Base-by-base conservation (phyloP, 2,113 vertebrate genomes). In the Nyctibius bracteatus region DNA sequence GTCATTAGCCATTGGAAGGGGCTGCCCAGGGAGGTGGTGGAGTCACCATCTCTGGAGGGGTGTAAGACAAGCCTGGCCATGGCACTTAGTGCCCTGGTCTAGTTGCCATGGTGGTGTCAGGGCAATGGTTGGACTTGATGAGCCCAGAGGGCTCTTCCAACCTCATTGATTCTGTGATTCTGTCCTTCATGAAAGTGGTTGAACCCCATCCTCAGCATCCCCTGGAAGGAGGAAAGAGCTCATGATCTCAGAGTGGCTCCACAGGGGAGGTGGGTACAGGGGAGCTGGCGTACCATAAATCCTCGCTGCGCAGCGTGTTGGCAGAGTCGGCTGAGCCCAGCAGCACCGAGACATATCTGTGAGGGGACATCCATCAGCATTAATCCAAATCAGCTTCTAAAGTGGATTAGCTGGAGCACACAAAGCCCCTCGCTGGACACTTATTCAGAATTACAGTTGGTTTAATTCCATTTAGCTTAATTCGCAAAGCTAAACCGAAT, bases 281-380 rank as follows among this genome's bases (percentile, higher is more conserved):
- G 41, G 49, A 33, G 52, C 61, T 10, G 73, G 14, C 4, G 1
- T 0, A 51, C 55, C 5, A 31, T 63, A 72, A 86, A 78, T 82
- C 81, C 65, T 77, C 5, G 0, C 79, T 0, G 6, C 5, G 0
- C 1, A 10, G 9, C 2, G 9, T 3, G 16, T 49, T 35, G 63
- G 85, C 75, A 46, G 82, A 67, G 63, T 21, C 1, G 9, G 55
- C 3, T n/a, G 13, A 62, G 33, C 49, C 61, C 71, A 4, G 86
- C 33, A 16, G 54, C 16, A 14, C n/a, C 2, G 6, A 77, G 71
- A 14, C 3, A 0, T 23, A 7, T 37, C 90, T 30, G 1, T 4
- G 6, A 55, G 72, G 31, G 41, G 35, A 21, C 78, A 75, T 84
- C 43, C 73, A 80, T 81, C 83, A 88, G 22, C 46, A n/a, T 88